These are phyloP conservation scores for Mnemiopsis leidyi DNA, from an alignment of 37 sponge, comb jelly and placozoan genomes.

Conservation along the genomic window DNA sequence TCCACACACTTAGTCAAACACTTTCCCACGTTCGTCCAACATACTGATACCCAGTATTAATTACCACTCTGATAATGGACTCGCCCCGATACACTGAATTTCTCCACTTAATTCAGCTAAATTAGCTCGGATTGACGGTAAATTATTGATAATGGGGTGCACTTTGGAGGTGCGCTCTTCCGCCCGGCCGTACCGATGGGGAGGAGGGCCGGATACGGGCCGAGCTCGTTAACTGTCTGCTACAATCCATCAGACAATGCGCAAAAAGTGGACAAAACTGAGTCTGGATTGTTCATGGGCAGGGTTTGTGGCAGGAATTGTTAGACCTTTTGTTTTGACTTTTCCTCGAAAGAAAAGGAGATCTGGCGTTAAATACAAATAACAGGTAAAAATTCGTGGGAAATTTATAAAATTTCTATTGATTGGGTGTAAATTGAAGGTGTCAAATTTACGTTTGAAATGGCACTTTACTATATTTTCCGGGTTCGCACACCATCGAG, in stretches of 20 bases:
- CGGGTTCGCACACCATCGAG: background rate
- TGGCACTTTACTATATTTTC: background rate
- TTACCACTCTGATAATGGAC: too few relatives aligned
- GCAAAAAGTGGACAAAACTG: background rate
- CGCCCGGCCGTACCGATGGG: background rate
- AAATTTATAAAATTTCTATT: background rate
- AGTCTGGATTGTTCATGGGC: background rate
- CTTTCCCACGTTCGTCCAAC: too few relatives aligned
- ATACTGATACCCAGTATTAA: too few relatives aligned
- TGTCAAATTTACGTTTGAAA: background rate
- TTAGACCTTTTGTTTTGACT: background rate
- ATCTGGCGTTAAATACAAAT: background rate
- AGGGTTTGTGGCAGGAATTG: background rate
- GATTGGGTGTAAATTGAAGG: background rate
- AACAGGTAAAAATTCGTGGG: background rate
- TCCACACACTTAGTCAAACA: background rate
- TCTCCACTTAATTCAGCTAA: background rate
- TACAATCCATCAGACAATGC: background rate
- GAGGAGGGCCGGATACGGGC: background rate
- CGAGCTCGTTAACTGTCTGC: background rate
- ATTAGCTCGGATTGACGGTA: background rate
- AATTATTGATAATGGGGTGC: background rate
- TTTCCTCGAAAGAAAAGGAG: background rate
- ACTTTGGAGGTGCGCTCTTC: background rate
- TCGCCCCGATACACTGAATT: background rate